Conservation (phyloP, 2,113 vertebrate genomes). For the Nesogale talazaci region DNA sequence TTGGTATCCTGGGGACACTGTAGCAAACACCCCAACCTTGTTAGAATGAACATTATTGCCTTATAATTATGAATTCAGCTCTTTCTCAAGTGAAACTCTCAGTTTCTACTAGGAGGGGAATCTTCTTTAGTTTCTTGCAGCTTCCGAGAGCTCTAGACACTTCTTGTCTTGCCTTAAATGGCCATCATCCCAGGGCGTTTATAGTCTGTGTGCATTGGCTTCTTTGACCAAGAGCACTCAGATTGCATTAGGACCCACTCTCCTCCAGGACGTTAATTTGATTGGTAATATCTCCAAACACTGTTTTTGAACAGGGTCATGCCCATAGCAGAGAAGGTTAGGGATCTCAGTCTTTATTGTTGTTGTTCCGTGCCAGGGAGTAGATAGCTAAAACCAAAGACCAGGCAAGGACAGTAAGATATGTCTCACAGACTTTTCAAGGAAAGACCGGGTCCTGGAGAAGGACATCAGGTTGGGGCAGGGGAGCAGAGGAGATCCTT, state of each 20-base stretch:
- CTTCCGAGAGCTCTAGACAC: neutral
- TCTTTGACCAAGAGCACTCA: neutral
- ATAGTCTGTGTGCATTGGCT: neutral
- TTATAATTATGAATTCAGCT: neutral
- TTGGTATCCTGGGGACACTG: neutral
- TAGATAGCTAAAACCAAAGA: neutral
- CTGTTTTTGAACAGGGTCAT: neutral
- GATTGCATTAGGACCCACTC: neutral
- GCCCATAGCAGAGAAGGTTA: neutral
- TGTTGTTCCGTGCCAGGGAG: neutral
- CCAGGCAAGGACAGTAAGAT: too few relatives aligned
- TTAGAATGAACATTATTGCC: neutral
- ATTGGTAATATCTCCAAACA: neutral
- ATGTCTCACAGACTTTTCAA: too few relatives aligned
- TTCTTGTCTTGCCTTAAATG: neutral
- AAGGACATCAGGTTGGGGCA: too few relatives aligned
- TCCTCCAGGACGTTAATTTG: neutral
- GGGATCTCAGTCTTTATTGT: neutral
- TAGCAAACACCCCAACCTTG: neutral
- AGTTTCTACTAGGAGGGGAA: neutral
- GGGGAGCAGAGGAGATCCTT: too few relatives aligned
- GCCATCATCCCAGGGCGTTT: neutral
- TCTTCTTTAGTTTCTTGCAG: neutral
- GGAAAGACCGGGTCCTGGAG: too few relatives aligned
- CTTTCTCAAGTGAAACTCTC: neutral